A percentile compares a stretch with the other conserved stretches of the same genome.
These are phyloP conservation scores for Oreocharis arfaki DNA, from an alignment of 2,113 vertebrate genomes.

Conservation along the genomic window DNA sequence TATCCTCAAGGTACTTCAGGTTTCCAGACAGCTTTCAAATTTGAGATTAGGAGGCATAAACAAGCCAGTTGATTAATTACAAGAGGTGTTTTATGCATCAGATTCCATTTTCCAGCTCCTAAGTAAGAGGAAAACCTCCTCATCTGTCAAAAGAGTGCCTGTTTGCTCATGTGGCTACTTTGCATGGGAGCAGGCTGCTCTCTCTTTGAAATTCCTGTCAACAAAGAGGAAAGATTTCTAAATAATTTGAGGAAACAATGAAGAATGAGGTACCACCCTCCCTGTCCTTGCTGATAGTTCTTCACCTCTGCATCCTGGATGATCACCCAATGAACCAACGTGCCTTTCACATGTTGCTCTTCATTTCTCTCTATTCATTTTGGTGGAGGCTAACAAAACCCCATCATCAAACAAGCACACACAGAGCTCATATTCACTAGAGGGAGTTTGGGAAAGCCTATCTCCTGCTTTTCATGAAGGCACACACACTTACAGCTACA, in stretches of 20 bases:
- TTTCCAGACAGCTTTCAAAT: conserved; percentile 20
- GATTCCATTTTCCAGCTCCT: not conserved
- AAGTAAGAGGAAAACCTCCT: not conserved
- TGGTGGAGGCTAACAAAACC: not conserved
- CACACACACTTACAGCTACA: not conserved
- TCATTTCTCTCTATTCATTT: not conserved
- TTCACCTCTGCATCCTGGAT: not conserved
- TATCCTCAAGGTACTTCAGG: not conserved
- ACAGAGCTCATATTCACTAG: not conserved
- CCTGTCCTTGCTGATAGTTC: not conserved
- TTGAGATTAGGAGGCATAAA: not conserved
- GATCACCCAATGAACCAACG: accelerated
- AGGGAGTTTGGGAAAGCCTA: not conserved
- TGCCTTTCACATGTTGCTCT: not conserved
- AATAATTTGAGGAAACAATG: not conserved
- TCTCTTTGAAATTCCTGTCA: not conserved
- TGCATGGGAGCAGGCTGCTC: not conserved
- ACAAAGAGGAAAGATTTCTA: not conserved
- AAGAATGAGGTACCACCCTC: not conserved
- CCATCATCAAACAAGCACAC: not conserved
- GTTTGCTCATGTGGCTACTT: not conserved
- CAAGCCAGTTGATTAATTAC: conserved; percentile 9
- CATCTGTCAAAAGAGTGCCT: not conserved
- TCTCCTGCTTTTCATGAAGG: not conserved
- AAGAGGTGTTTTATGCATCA: not conserved